These are phyloP conservation scores for Protobothrops mucrosquamatus DNA, from an alignment of 2,113 vertebrate species.

Conservation along the genomic window DNA sequence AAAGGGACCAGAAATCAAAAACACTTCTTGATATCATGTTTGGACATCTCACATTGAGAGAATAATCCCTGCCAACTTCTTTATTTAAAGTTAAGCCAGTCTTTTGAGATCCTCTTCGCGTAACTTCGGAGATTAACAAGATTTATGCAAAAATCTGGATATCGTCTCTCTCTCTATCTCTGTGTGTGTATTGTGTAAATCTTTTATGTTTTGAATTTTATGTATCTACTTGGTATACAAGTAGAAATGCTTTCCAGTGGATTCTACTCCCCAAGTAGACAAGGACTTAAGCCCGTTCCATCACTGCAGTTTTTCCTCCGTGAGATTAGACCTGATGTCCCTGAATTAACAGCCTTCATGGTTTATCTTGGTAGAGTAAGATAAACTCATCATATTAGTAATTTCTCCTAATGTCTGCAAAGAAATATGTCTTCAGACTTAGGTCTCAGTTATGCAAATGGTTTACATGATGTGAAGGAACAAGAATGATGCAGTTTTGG, in stretches of 20 bases:
- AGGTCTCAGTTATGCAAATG: not conserved
- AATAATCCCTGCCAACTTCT: not conserved
- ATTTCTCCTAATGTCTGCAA: not conserved
- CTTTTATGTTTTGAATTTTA: not conserved
- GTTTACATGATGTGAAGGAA: not conserved
- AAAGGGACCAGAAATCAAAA: not conserved
- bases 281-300: not conserved
- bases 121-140: not conserved
- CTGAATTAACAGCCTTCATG: not conserved
- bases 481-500: not conserved
- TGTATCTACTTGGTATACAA: not conserved
- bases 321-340: not conserved
- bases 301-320: not conserved
- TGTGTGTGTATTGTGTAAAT: not conserved
- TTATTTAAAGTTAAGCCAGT: not conserved
- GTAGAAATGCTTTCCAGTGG: not conserved
- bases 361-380: not conserved
- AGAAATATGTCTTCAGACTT: not conserved
- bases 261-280: not conserved
- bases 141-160: not conserved
- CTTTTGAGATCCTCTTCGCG: not conserved
- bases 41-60: not conserved
- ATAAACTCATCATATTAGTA: not conserved
- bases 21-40: not conserved
- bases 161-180: not conserved